Evolutionary conservation across 1,140 invertebrate species (phyloP).

Genomic region (Neodiprion pinetum): DNA sequence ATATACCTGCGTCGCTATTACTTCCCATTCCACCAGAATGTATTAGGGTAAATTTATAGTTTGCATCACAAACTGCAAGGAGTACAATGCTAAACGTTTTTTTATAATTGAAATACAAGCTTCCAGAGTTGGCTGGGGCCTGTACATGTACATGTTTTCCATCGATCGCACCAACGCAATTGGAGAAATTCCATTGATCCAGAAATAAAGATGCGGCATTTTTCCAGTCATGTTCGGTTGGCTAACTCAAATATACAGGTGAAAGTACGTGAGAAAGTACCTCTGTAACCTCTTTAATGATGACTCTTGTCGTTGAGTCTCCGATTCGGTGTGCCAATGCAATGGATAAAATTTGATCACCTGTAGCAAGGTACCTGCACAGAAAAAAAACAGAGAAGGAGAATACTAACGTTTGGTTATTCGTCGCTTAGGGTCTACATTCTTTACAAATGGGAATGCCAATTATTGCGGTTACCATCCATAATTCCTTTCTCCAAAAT

Average conservation of each 20-base stretch:
- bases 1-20: slow-evolving; percentile 36
- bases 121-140: slow-evolving; percentile 40
- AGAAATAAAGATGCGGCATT: slow-evolving; percentile 41
- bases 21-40: slow-evolving; percentile 40
- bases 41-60: slow-evolving; percentile 39
- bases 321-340: not conserved
- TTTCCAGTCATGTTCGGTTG: slow-evolving; percentile 44
- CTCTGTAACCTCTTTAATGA: slow-evolving; percentile 18
- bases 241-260: slow-evolving; percentile 3
- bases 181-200: slow-evolving; percentile 46
- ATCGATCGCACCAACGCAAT: slow-evolving; percentile 48
- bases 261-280: slow-evolving; percentile 7
- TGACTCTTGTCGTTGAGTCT: slow-evolving; percentile 1
- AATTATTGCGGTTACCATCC: not conserved
- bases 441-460: not conserved
- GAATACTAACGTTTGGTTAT: not conserved
- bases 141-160: slow-evolving; percentile 51
- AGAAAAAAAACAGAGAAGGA: not conserved
- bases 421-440: not conserved
- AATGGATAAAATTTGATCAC: not conserved
- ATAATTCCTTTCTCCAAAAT: too few relatives aligned
- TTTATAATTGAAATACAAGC: slow-evolving; percentile 52
- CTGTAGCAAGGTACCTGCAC: not conserved
- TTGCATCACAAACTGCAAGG: slow-evolving; percentile 41
- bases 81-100: slow-evolving; percentile 43